phyloP scores from a whole-genome alignment of 1,140 invertebrate species.

The Ostrea edulis region DNA sequence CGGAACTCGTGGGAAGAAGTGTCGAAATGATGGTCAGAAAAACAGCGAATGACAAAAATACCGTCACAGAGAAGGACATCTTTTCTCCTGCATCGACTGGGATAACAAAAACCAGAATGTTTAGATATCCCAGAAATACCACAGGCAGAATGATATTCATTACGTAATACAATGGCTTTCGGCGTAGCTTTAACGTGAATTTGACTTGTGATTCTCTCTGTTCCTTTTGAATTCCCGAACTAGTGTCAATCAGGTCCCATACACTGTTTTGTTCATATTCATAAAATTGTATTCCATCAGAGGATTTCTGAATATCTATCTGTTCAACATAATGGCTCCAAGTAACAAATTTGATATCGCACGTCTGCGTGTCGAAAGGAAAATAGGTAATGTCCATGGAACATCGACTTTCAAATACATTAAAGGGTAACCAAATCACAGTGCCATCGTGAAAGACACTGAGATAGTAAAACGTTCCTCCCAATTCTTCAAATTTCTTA shows the following conservation, averaged over 20 bases:
- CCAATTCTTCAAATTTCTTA: conserved; percentile 38
- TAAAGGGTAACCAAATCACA: conserved; percentile 33
- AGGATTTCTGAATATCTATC: conserved; percentile 28
- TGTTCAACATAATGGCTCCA: conserved; percentile 39
- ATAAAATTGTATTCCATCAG: conserved; percentile 44
- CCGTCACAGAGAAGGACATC: conserved; percentile 59
- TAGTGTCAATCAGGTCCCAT: conserved; percentile 49
- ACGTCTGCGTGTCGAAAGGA: conserved; percentile 44
- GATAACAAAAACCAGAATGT: conserved; percentile 58
- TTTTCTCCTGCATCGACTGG: conserved; percentile 62
- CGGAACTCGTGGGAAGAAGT: conserved; percentile 57
- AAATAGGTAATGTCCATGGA: conserved; percentile 43
- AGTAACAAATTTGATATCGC: conserved; percentile 29
- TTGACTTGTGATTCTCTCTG: conserved; percentile 83
- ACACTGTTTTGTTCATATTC: conserved; percentile 44
- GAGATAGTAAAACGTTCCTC: conserved; percentile 38
- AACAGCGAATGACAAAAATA: conserved; percentile 64
- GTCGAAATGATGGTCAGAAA: conserved; percentile 60
- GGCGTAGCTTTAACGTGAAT: conserved; percentile 54
- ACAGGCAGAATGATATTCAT: conserved; percentile 61
- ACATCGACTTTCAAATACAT: conserved; percentile 47
- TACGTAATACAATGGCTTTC: conserved; percentile 52
- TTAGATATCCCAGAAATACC: conserved; percentile 57
- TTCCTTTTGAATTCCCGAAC: neutral
- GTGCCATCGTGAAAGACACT: neutral